A percentile compares a stretch with the other conserved stretches of the same genome.
These are phyloP conservation scores for Rhinopomastus cyanomelas DNA, from an alignment of 2,113 vertebrate species.

Conservation along the genomic window DNA sequence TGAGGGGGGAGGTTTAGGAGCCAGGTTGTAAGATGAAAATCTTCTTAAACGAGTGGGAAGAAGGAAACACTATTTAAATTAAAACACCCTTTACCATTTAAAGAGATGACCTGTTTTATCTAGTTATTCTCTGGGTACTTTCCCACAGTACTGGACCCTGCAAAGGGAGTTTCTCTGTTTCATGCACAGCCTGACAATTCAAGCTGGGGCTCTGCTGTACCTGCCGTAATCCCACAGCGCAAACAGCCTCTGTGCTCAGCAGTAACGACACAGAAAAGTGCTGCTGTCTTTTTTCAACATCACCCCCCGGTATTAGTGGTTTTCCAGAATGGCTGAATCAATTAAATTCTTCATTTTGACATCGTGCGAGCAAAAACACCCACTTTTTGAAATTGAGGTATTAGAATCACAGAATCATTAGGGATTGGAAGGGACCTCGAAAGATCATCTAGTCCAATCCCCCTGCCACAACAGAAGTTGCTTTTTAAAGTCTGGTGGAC, in stretches of 20 bases:
- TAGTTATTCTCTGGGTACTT: neutral
- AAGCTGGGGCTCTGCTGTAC: neutral
- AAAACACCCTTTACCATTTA: neutral
- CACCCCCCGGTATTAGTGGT: neutral
- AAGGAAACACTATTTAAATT: neutral
- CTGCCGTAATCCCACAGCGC: neutral
- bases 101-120: slow-evolving; percentile 24
- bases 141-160: neutral
- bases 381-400: neutral
- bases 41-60: neutral
- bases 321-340: neutral
- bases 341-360: neutral
- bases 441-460: too few species aligned
- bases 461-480: too few species aligned
- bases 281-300: neutral
- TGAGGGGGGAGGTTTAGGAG: neutral
- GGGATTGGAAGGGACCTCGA: too few species aligned
- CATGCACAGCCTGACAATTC: neutral
- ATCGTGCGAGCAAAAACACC: neutral
- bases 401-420: too few species aligned
- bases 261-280: neutral
- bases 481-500: neutral
- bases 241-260: neutral
- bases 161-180: neutral
- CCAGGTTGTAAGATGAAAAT: neutral